These are phyloP conservation scores for Zophobas atratus DNA, from an alignment of 1,140 invertebrate genomes.

Conservation along the genomic window DNA sequence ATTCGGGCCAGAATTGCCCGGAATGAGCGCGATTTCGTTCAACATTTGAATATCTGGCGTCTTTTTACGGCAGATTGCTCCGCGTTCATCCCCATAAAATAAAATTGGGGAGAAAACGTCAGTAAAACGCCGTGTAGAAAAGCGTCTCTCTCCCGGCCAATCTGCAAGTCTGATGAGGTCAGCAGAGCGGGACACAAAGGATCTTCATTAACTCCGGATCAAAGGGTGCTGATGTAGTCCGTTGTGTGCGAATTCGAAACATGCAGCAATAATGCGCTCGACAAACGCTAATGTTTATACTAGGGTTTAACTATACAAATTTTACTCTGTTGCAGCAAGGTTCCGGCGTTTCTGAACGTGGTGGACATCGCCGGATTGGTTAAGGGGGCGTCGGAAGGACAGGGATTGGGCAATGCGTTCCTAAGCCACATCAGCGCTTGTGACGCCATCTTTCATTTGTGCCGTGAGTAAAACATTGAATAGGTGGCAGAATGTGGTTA, in stretches of 20 bases:
- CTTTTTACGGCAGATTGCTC: slow-evolving; percentile 44
- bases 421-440: slow-evolving; percentile 98
- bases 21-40: slow-evolving; percentile 24
- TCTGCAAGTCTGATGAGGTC: slow-evolving; percentile 49
- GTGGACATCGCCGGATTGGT: slow-evolving; percentile 99
- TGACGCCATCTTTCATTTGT: slow-evolving; percentile 98
- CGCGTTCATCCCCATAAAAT: slow-evolving; percentile 37
- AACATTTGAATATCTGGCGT: slow-evolving; percentile 51
- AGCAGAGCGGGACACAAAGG: slow-evolving; percentile 40
- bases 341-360: slow-evolving; percentile 97
- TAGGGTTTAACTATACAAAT: neutral
- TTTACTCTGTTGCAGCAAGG: slow-evolving; percentile 80
- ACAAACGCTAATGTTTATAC: neutral
- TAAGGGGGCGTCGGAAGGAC: slow-evolving; percentile 97
- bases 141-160: slow-evolving; percentile 21
- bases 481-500: neutral
- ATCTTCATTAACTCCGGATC: slow-evolving; percentile 45
- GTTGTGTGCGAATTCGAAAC: slow-evolving; percentile 17
- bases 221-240: slow-evolving; percentile 42
- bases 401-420: slow-evolving; percentile 98
- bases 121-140: slow-evolving; percentile 40
- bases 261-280: slow-evolving; percentile 11
- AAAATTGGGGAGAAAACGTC: slow-evolving; percentile 52
- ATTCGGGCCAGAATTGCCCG: slow-evolving; percentile 32
- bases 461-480: slow-evolving; percentile 81